Evolutionary conservation across 2,888 invertebrate genomes (phyloP).

Genomic region (Labia minor): DNA sequence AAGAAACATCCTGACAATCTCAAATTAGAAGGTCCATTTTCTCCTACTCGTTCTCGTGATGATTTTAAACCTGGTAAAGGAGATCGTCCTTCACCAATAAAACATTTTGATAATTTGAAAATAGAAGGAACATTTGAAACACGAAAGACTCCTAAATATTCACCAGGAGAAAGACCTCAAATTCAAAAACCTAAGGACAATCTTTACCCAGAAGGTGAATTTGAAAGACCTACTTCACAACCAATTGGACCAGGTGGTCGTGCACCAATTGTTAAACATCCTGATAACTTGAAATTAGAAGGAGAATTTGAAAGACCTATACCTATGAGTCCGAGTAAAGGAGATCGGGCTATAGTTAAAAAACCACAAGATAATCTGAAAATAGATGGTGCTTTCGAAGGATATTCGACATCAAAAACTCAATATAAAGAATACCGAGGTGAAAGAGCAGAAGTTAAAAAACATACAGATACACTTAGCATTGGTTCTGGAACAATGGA

Average conservation of each 20-base stretch:
- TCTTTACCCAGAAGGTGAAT: conserved; percentile 45
- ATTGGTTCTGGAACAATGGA: conserved; percentile 44
- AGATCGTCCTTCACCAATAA: conserved; percentile 25
- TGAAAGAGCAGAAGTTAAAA: conserved; percentile 40
- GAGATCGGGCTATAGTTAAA: conserved; percentile 26
- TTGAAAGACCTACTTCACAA: conserved; percentile 37
- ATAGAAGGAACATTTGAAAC: conserved; percentile 31
- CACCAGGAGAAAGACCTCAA: conserved; percentile 22
- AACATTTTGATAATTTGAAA: conserved; percentile 29
- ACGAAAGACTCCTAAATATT: conserved; percentile 19
- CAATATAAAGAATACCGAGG: conserved; percentile 33
- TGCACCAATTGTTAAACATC: conserved; percentile 35
- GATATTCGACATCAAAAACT: conserved; percentile 35
- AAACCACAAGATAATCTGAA: conserved; percentile 32
- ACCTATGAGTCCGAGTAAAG: conserved; percentile 26
- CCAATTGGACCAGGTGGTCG: conserved; percentile 36
- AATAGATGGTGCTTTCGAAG: conserved; percentile 47
- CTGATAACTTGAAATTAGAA: conserved; percentile 37
- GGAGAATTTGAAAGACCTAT: conserved; percentile 30
- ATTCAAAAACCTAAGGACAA: conserved; percentile 31
- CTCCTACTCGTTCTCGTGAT: conserved; percentile 6
- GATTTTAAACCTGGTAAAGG: conserved; percentile 28
- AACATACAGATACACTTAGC: conserved; percentile 42
- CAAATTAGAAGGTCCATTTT: conserved; percentile 42
- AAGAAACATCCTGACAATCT: conserved; percentile 47